Percentiles rank a stretch among this genome's conserved stretches.
Conservation (phyloP, 2,888 invertebrate genomes). For the Sclerodermus sp. region DNA sequence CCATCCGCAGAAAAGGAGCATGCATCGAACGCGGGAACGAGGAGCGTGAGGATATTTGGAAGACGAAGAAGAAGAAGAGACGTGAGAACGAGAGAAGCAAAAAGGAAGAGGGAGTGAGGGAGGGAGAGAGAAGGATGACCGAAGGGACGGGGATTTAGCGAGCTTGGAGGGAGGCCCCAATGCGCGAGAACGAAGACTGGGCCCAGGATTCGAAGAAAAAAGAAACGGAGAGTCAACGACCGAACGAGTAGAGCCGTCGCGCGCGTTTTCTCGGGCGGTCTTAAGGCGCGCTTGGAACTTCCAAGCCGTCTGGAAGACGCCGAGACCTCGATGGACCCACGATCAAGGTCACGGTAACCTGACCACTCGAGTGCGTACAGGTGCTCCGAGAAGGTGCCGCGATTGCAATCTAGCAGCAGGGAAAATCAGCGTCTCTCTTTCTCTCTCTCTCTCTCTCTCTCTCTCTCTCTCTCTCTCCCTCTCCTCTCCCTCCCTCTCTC, state of each 20-base stretch:
- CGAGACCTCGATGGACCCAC: constrained; percentile 16
- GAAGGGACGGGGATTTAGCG: constrained; percentile 17
- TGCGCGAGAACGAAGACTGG: constrained; percentile 36
- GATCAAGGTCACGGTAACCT: constrained; percentile 15
- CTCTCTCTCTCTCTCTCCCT: too few relatives aligned
- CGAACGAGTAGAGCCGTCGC: constrained; percentile 26
- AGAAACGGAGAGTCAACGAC: constrained; percentile 54
- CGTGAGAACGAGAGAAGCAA: not conserved
- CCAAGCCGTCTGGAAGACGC: constrained; percentile 11
- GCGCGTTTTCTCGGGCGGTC: not conserved
- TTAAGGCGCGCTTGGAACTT: not conserved
- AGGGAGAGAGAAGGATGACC: constrained; percentile 1
- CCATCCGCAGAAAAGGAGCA: constrained; percentile 35
- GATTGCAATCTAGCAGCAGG: too few relatives aligned
- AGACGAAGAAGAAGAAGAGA: constrained; percentile 7
- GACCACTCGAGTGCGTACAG: too few relatives aligned
- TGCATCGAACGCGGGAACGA: not conserved
- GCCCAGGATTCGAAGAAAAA: constrained; percentile 51
- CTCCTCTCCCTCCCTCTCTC: too few relatives aligned
- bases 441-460: too few relatives aligned
- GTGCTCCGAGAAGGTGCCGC: too few relatives aligned
- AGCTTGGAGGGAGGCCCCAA: constrained; percentile 26
- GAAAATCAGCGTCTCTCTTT: too few relatives aligned
- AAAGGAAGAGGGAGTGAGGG: not conserved
- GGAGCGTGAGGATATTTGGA: constrained; percentile 1